Base-by-base conservation (phyloP, 2,888 invertebrate species). In the Microctonus brassicae region DNA sequence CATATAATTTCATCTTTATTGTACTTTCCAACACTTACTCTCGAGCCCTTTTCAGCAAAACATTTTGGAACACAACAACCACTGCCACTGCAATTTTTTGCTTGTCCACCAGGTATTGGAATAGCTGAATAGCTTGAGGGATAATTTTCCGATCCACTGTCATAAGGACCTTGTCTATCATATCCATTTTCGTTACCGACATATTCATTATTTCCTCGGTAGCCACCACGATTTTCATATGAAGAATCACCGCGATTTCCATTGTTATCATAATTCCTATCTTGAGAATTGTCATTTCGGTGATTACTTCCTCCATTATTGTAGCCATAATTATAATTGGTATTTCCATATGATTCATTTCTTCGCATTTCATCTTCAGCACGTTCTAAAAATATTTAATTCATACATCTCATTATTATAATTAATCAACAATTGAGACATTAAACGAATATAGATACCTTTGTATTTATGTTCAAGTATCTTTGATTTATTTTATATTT, bases 21-120 rank as follows among this genome's bases (percentile, higher is more conserved):
- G 39, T 24, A n/a, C 53, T 68, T 29, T 58, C 22, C 64, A 33
- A 87, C n/a, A n/a, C 89, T 87, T 89, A 94, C 94, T 82, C 95
- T 90, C 73, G 91, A 91, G 84, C 96, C 96, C 88, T 96, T 96
- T 88, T 96, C 95, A 0, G 96, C 96, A 77, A 95, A 93, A 87
- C 96, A 96, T 89, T 96, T 95, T 0, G 95, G 95, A 52, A 92
- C 91, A 82, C 96, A 96, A 80, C 92, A 92, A 70, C 91, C 93
- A 0, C 91, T 90, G 11, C 90, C 92, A 0, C 79, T 88, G 79
- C 93, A 93, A 81, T 93, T 93, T 58, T 89, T 89, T n/a, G 89
- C 72, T 80, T 90, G 88, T 80, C 89, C 83, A 69, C 89, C 88
- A 3, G 89, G 88, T 22, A 89, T 87, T 1, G 90, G 89, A 69